phyloP scores from a whole-genome alignment of 2,797 vertebrate genomes.

The Oceanodroma leucorhoa region DNA sequence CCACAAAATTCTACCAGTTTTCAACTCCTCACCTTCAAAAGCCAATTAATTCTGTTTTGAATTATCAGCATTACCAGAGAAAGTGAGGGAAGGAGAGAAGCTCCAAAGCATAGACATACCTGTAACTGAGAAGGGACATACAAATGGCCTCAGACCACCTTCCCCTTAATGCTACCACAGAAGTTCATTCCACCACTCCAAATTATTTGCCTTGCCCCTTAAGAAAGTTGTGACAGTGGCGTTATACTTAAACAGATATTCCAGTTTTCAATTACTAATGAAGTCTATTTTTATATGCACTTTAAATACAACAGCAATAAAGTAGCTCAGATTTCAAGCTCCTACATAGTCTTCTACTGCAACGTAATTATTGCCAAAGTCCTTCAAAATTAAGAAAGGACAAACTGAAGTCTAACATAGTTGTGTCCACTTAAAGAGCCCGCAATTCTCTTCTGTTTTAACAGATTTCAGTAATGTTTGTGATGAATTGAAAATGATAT shows the following conservation, averaged over 20 bases:
- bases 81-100: background rate
- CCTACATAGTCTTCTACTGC: background rate
- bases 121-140: background rate
- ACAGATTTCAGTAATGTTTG: background rate
- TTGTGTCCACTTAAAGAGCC: background rate
- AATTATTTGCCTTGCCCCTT: slow-evolving; percentile 2
- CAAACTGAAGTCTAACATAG: background rate
- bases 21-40: background rate
- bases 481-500: background rate
- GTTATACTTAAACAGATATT: background rate
- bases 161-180: background rate
- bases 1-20: background rate
- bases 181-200: background rate
- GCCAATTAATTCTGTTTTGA: background rate
- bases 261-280: slow-evolving; percentile 26
- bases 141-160: background rate
- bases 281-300: slow-evolving; percentile 44
- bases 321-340: slow-evolving; percentile 27
- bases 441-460: background rate
- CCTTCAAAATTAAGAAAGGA: background rate
- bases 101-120: rapidly evolving
- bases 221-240: background rate
- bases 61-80: background rate
- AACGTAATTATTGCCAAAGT: background rate
- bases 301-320: background rate